These are phyloP conservation scores for Eupithecia centaureata DNA, from an alignment of 2,888 invertebrate genomes.

Conservation along the genomic window DNA sequence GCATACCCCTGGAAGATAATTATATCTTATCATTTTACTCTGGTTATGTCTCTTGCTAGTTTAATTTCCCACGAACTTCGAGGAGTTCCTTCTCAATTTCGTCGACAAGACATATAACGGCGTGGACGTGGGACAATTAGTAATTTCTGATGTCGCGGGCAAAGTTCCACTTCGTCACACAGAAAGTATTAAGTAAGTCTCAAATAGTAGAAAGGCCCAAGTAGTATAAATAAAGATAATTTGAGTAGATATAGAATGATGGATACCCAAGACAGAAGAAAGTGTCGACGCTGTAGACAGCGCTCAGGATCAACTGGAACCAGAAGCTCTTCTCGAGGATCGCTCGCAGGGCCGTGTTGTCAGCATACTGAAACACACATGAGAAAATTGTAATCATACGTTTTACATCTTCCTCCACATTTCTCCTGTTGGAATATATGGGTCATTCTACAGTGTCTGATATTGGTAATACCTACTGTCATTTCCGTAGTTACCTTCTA, in stretches of 20 bases:
- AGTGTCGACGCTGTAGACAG: conserved; percentile 91
- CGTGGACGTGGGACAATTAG: too few relatives aligned
- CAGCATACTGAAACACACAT: conserved; percentile 84
- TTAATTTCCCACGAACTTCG: too few relatives aligned
- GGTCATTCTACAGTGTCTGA: not conserved
- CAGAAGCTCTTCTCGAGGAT: conserved; percentile 90
- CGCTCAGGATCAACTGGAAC: conserved; percentile 91
- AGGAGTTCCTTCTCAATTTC: too few relatives aligned
- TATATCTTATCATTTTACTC: too few relatives aligned
- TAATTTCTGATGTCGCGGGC: too few relatives aligned
- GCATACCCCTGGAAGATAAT: conserved; percentile 85
- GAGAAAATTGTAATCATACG: not conserved
- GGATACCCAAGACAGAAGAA: conserved; percentile 90
- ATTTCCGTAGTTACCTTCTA: not conserved
- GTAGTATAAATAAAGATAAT: too few relatives aligned
- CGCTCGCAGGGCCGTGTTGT: conserved; percentile 88
- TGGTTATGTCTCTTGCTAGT: too few relatives aligned
- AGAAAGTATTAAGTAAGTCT: too few relatives aligned
- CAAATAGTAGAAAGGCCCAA: too few relatives aligned
- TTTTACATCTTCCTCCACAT: not conserved
- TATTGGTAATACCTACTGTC: not conserved
- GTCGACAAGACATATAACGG: too few relatives aligned
- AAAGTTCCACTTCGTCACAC: too few relatives aligned
- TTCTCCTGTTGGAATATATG: not conserved
- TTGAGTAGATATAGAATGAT: too few relatives aligned